phyloP scores from a whole-genome alignment of 2,113 vertebrate species.

The Suricata suricatta region DNA sequence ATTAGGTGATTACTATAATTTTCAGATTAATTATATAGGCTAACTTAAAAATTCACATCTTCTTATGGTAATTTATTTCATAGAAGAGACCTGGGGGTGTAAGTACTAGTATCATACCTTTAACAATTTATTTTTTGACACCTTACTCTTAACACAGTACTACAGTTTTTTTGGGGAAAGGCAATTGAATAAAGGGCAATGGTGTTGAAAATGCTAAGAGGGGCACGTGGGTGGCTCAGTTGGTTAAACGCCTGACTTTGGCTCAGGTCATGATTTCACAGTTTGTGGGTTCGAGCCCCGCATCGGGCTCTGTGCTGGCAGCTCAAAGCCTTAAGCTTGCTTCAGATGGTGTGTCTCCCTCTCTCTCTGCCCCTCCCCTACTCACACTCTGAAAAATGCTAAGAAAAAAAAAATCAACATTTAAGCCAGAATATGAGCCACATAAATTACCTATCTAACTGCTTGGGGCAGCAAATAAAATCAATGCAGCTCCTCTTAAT shows the following conservation, averaged over 20 bases:
- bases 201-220: not conserved
- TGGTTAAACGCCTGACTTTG: too few relatives aligned
- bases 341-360: too few relatives aligned
- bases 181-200: not conserved
- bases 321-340: too few relatives aligned
- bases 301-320: too few relatives aligned
- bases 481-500: constrained; percentile 2
- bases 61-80: not conserved
- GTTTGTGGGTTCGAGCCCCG: too few relatives aligned
- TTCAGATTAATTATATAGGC: not conserved
- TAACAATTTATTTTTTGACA: not conserved
- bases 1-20: not conserved
- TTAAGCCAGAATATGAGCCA: not conserved
- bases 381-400: not conserved
- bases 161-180: not conserved
- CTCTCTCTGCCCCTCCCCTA: too few relatives aligned
- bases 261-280: too few relatives aligned
- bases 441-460: not conserved
- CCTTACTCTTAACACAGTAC: not conserved
- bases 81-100: not conserved
- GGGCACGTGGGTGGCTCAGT: too few relatives aligned
- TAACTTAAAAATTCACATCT: not conserved
- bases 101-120: not conserved
- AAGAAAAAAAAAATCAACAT: not conserved
- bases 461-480: not conserved